Evolutionary conservation across 1,140 invertebrate genomes (phyloP).

Genomic region (Mylabris phalerata): DNA sequence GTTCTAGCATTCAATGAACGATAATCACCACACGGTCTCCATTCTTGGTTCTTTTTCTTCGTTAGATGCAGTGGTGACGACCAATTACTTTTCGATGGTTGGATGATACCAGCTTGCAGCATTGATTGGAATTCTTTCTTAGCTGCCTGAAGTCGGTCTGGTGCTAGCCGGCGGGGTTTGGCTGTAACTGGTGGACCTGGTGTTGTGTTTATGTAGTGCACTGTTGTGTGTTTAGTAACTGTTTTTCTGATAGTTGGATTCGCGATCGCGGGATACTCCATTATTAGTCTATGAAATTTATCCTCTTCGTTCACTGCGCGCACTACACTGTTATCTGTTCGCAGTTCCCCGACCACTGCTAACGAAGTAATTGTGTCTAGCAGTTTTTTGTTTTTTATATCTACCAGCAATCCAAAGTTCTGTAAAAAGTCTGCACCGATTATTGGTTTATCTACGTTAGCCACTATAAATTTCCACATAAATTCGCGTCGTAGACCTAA

Average conservation of each 20-base stretch:
- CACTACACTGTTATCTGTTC: background rate
- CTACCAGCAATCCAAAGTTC: background rate
- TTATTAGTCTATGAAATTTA: conserved; percentile 21
- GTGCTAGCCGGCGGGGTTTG: conserved; percentile 31
- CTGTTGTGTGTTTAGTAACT: conserved; percentile 3
- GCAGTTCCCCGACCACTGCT: background rate
- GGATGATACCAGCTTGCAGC: no score
- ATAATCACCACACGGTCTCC: conserved; percentile 46
- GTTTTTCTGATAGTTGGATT: conserved; percentile 14
- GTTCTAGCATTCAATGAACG: conserved; percentile 41
- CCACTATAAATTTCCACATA: conserved; percentile 41
- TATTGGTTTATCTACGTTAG: conserved; percentile 39
- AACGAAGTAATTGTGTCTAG: conserved; percentile 4
- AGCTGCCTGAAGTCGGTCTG: conserved; percentile 29
- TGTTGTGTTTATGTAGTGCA: conserved; percentile 24
- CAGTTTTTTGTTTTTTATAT: background rate
- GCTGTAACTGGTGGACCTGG: conserved; percentile 31
- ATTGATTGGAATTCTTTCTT: no score
- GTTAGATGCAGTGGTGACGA: conserved; percentile 43
- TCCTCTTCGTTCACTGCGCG: conserved; percentile 23
- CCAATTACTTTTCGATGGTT: conserved; percentile 39
- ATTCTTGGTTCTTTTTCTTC: conserved; percentile 39
- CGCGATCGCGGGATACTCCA: background rate
- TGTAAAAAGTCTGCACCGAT: conserved; percentile 40
- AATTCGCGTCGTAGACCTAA: conserved; percentile 36